phyloP scores from a whole-genome alignment of 2,888 invertebrate genomes.

The Apamea sordens region DNA sequence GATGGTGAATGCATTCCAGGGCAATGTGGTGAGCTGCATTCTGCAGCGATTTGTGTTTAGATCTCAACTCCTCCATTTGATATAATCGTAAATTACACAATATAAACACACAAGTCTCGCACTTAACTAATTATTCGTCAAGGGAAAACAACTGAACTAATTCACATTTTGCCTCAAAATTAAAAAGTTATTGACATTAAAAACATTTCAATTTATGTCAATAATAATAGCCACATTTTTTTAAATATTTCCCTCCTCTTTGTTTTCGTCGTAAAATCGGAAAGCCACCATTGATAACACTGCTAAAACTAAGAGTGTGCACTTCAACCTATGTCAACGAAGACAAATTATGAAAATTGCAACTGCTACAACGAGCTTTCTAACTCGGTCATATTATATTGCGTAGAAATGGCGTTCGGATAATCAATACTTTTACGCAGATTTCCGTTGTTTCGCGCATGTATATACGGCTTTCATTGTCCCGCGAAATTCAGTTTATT shows the following conservation, averaged over 20 bases:
- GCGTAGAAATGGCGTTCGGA: slow-evolving; percentile 68
- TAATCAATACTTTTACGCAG: slow-evolving; percentile 71
- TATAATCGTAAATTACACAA: slow-evolving; percentile 16
- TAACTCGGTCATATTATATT: slow-evolving; percentile 59
- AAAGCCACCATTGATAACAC: slow-evolving; percentile 25
- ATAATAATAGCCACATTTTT: neutral
- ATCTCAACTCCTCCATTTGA: slow-evolving; percentile 84
- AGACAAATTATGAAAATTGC: neutral
- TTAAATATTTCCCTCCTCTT: slow-evolving; percentile 59
- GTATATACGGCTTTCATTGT: neutral
- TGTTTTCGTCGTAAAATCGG: slow-evolving; percentile 54
- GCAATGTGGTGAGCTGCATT: slow-evolving; percentile 86
- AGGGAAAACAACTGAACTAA: slow-evolving; percentile 10
- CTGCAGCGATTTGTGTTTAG: slow-evolving; percentile 84
- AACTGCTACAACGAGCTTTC: slow-evolving; percentile 4
- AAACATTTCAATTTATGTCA: neutral
- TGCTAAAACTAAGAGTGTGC: slow-evolving; percentile 14
- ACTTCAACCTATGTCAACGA: neutral
- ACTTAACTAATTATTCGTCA: neutral
- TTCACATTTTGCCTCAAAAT: slow-evolving; percentile 38
- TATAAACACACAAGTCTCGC: slow-evolving; percentile 17
- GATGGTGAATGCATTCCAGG: slow-evolving; percentile 85
- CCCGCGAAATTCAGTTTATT: slow-evolving; percentile 28
- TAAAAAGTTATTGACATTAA: neutral
- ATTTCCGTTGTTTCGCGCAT: slow-evolving; percentile 20